Percentiles rank a stretch among this genome's conserved stretches.
Conservation (phyloP, 92 coral and sea anemone genomes). For the Zoanthus sociatus region DNA sequence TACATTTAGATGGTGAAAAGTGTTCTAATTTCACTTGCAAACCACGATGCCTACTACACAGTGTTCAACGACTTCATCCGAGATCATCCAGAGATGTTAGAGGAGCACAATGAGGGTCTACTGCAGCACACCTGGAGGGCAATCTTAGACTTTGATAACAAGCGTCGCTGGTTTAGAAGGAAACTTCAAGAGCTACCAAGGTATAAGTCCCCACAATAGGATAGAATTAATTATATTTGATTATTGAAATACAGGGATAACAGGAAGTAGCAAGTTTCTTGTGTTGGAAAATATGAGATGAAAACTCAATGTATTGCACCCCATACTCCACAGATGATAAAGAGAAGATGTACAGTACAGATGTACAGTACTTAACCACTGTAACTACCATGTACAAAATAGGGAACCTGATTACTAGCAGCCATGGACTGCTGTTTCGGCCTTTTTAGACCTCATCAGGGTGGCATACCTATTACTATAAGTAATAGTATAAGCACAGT, state of each 20-base stretch:
- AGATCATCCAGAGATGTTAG: slow-evolving; percentile 85
- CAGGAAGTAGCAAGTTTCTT: not conserved
- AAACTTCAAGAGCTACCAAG: slow-evolving; percentile 54
- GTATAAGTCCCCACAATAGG: slow-evolving; percentile 12
- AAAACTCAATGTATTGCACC: no score
- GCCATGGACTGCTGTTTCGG: no score
- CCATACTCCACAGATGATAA: no score
- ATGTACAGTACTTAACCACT: no score
- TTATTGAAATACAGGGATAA: not conserved
- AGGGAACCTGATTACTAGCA: no score
- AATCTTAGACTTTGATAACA: slow-evolving; percentile 93
- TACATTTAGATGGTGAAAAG: slow-evolving; percentile 82
- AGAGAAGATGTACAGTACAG: no score
- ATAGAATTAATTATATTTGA: not conserved
- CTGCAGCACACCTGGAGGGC: slow-evolving; percentile 96
- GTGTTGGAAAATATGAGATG: not conserved
- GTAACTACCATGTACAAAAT: no score
- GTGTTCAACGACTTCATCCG: slow-evolving; percentile 96
- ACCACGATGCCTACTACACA: slow-evolving; percentile 96
- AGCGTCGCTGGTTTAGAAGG: slow-evolving; percentile 80
- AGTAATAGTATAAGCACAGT: no score
- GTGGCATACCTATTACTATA: no score
- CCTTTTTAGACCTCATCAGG: no score
- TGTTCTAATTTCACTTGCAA: slow-evolving; percentile 90
- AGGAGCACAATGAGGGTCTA: slow-evolving; percentile 87